phyloP scores from a whole-genome alignment of 1,140 invertebrate species.

The Nixonia krombeini region DNA sequence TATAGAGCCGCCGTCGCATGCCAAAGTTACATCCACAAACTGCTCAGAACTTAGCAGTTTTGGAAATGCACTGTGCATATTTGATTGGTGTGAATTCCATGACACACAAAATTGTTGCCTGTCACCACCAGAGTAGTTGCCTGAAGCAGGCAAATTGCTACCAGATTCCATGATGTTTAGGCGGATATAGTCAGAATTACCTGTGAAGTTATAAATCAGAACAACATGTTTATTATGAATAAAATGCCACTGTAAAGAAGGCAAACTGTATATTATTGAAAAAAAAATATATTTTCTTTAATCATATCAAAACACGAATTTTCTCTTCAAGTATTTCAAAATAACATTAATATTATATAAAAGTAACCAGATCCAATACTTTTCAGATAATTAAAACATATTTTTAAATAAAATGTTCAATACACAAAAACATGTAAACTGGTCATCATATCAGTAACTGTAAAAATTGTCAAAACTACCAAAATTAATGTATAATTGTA shows the following conservation, averaged over 20 bases:
- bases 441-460: too few relatives aligned
- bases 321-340: too few relatives aligned
- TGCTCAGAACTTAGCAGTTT: slow-evolving; percentile 86
- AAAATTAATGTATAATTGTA: too few relatives aligned
- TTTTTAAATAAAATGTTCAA: too few relatives aligned
- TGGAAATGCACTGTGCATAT: slow-evolving; percentile 78
- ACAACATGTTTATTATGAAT: not conserved
- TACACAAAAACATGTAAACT: too few relatives aligned
- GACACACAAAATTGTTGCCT: slow-evolving; percentile 75
- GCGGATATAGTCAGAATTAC: slow-evolving; percentile 18
- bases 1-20: slow-evolving; percentile 88
- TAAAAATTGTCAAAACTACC: too few relatives aligned
- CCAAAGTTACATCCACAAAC: slow-evolving; percentile 91
- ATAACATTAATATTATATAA: too few relatives aligned
- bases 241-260: not conserved
- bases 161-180: slow-evolving; percentile 60
- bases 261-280: not conserved
- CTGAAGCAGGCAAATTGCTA: slow-evolving; percentile 58
- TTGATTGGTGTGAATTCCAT: slow-evolving; percentile 79
- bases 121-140: slow-evolving; percentile 63
- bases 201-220: too few relatives aligned
- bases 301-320: too few relatives aligned
- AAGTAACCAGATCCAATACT: too few relatives aligned
- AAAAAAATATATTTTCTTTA: too few relatives aligned
- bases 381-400: too few relatives aligned